A percentile compares a stretch with the other conserved stretches of the same genome.
Evolutionary conservation across 2,888 invertebrate genomes (phyloP).

Genomic region (Lucinisca nassula): DNA sequence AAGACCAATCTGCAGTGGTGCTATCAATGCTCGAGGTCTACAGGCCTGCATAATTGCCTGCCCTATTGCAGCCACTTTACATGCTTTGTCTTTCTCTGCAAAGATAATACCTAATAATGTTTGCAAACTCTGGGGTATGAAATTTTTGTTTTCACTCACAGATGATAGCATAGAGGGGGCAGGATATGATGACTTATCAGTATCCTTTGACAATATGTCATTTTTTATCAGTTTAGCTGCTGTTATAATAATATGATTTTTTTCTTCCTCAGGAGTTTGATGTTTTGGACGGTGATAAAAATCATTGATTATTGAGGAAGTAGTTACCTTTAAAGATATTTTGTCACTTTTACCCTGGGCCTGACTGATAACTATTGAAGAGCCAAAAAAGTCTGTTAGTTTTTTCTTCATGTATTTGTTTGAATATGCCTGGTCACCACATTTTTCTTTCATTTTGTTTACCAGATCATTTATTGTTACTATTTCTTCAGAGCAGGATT

Average conservation of each 20-base stretch:
- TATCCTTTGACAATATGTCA: background rate
- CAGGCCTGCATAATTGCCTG: conserved; percentile 56
- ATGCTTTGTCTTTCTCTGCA: background rate
- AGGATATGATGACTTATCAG: background rate
- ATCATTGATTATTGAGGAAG: conserved; percentile 15
- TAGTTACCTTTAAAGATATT: conserved; percentile 12
- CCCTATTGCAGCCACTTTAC: conserved; percentile 16
- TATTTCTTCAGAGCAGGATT: background rate
- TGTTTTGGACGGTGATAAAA: background rate
- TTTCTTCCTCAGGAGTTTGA: conserved; percentile 1
- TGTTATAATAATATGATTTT: conserved; percentile 9
- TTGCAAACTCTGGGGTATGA: conserved; percentile 24
- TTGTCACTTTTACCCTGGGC: conserved; percentile 21
- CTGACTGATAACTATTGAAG: conserved; percentile 24
- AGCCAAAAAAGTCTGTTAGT: conserved; percentile 26
- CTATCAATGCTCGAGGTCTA: conserved; percentile 41
- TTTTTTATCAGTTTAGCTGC: conserved; percentile 29
- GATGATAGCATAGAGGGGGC: conserved; percentile 3
- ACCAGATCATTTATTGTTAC: conserved; percentile 23
- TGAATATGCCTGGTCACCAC: conserved; percentile 22
- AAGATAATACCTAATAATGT: conserved; percentile 7
- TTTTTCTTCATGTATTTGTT: conserved; percentile 24
- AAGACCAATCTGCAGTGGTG: conserved; percentile 36
- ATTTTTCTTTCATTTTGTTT: conserved; percentile 23
- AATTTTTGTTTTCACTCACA: conserved; percentile 6